Conservation (phyloP, 2,113 vertebrate species). For the Entomyzon cyanotis region DNA sequence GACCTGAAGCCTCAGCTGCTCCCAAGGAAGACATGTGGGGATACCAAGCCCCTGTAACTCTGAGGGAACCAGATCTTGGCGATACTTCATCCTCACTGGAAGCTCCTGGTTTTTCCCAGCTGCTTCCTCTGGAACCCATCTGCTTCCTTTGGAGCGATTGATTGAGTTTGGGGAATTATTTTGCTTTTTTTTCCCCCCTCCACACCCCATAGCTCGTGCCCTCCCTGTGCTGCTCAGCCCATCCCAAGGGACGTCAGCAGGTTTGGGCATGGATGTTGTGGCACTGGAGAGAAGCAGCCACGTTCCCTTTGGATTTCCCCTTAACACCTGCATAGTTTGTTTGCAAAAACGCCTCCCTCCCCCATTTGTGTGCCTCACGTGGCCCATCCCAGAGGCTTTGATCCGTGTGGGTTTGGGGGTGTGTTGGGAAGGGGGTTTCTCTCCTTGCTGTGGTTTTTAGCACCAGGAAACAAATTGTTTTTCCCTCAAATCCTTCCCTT, state of each 20-base stretch:
- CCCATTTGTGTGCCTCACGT: background rate
- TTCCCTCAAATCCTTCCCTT: background rate
- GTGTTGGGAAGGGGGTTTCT: background rate
- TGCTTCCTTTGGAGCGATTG: accelerated
- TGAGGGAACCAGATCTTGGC: background rate
- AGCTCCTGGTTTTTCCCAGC: background rate
- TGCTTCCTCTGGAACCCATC: background rate
- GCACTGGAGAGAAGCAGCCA: background rate
- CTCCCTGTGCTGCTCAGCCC: background rate
- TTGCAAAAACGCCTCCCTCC: background rate
- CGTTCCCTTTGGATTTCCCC: background rate
- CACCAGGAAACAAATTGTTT: background rate
- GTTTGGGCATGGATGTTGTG: background rate
- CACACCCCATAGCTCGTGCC: background rate
- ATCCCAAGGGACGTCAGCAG: background rate
- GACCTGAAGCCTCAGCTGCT: background rate
- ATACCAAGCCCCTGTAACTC: background rate
- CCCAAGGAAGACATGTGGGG: accelerated
- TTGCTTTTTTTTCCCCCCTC: background rate
- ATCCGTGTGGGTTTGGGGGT: background rate
- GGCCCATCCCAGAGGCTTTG: background rate
- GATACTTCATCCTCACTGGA: background rate
- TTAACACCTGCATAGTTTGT: background rate
- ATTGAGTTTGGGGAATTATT: background rate
- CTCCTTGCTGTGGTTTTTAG: background rate